Percentiles rank a stretch among this genome's conserved stretches.
Conservation (phyloP, 2,113 vertebrate genomes). For the Silurus meridionalis region DNA sequence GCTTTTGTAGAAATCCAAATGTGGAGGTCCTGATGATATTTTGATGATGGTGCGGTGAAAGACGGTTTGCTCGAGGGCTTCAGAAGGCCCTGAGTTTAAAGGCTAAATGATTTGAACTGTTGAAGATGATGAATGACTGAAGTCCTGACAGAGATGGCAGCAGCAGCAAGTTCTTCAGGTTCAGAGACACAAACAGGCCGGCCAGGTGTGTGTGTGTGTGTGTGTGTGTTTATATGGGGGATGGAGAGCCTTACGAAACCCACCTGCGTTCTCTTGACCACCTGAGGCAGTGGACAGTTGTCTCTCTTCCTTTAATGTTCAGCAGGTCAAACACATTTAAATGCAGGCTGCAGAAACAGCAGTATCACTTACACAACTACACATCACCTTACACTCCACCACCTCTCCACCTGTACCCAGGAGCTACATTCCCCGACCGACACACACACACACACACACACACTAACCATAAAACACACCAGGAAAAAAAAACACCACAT, state of each 20-base stretch:
- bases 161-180: neutral
- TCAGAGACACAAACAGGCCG: neutral
- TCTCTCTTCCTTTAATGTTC: slow-evolving; percentile 27
- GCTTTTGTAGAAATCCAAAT: neutral
- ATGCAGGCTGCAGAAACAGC: slow-evolving; percentile 9
- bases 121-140: slow-evolving; percentile 7
- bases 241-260: slow-evolving; percentile 20
- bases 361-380: slow-evolving; percentile 38
- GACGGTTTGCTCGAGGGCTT: neutral
- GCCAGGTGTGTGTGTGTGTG: slow-evolving; percentile 28
- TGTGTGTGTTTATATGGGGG: slow-evolving; percentile 2
- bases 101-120: slow-evolving; percentile 4
- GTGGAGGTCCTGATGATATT: neutral
- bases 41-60: neutral
- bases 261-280: slow-evolving; percentile 42
- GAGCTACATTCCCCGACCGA: neutral
- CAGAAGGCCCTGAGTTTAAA: neutral
- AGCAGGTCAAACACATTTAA: slow-evolving; percentile 7
- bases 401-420: neutral
- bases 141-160: slow-evolving; percentile 8
- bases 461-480: no score
- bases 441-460: no score
- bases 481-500: no score
- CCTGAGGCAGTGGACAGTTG: slow-evolving; percentile 29
- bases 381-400: neutral